Conservation (phyloP, 35 echinoderm and acorn worm genomes). For the Heliocidaris erythrogramma region DNA sequence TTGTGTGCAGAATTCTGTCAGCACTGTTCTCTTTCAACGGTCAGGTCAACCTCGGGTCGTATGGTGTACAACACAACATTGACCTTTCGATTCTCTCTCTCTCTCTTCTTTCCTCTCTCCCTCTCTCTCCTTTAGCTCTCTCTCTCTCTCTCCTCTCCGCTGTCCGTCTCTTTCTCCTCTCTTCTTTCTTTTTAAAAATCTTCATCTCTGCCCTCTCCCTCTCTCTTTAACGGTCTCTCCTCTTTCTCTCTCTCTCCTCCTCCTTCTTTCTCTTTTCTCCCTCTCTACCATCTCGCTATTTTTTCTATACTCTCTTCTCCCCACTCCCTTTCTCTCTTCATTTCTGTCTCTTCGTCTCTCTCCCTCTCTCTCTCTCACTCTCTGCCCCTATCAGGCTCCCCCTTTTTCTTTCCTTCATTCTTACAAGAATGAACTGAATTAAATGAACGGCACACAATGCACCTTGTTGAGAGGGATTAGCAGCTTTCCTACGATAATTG, state of each 20-base stretch:
- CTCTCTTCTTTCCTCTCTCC: not conserved
- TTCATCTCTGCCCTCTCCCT: not conserved
- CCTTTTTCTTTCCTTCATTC: too few relatives aligned
- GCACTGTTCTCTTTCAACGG: not conserved
- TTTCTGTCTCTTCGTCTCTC: too few relatives aligned
- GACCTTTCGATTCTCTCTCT: not conserved
- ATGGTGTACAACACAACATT: not conserved
- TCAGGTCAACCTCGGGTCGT: not conserved
- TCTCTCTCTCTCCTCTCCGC: not conserved
- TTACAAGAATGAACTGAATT: not conserved
- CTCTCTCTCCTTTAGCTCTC: not conserved
- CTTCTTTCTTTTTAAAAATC: not conserved
- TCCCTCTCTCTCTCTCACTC: too few relatives aligned
- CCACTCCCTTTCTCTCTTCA: too few relatives aligned
- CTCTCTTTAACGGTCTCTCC: not conserved
- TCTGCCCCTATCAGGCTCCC: too few relatives aligned
- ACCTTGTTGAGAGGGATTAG: not conserved
- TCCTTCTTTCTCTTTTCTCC: too few relatives aligned
- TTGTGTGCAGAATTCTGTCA: not conserved
- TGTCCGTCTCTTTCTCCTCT: not conserved
- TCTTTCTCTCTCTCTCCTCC: not conserved
- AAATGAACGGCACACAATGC: not conserved
- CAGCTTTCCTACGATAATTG: not conserved
- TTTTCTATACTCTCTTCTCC: too few relatives aligned
- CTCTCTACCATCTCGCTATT: too few relatives aligned